phyloP scores from a whole-genome alignment of 37 sponge, comb jelly and placozoan genomes.

The Geodia barretti region DNA sequence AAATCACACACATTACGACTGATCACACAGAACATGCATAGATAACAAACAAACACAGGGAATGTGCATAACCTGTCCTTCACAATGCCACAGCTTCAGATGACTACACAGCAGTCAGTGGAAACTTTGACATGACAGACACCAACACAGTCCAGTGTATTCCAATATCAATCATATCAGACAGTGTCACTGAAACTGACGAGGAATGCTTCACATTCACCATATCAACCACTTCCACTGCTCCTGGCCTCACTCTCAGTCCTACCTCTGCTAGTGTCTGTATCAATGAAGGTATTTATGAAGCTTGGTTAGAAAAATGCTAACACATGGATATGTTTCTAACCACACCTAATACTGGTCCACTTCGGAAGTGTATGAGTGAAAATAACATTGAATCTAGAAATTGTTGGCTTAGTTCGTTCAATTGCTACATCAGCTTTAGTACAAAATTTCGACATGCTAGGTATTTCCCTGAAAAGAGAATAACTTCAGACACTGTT shows the following conservation, averaged over 20 bases:
- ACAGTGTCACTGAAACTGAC: background rate
- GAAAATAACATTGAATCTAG: no score
- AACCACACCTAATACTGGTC: background rate
- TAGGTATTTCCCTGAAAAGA: no score
- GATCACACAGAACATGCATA: no score
- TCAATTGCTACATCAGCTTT: no score
- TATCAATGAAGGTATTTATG: background rate
- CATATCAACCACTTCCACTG: background rate
- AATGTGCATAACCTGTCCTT: no score
- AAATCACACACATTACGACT: no score
- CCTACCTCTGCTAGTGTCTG: background rate
- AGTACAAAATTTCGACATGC: no score
- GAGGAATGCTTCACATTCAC: background rate
- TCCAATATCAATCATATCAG: background rate
- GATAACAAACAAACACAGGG: no score
- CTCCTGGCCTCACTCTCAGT: background rate
- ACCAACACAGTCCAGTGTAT: background rate
- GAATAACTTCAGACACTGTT: no score
- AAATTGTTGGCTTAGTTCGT: background rate
- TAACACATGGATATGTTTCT: no score
- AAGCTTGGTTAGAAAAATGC: no score
- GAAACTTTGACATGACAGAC: background rate
- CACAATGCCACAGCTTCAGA: background rate
- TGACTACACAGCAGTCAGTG: background rate
- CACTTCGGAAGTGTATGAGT: background rate